Evolutionary conservation across 2,888 invertebrate species (phyloP), one percentile per base, ranked within the genome.

Genomic region (Torymus auratus): DNA sequence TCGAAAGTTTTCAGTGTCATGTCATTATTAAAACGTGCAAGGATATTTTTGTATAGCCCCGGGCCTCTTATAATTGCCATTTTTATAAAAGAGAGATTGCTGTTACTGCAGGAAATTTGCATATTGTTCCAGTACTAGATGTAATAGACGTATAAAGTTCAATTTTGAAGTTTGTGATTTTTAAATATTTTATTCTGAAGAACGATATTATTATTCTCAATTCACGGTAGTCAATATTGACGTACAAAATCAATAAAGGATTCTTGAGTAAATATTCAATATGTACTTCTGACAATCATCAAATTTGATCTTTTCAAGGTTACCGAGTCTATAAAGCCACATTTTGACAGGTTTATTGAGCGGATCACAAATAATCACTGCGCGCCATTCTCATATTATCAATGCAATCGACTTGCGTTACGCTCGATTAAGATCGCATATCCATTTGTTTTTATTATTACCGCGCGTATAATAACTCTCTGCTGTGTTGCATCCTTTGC

Each of bases 391-490:
- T 41, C 56, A n/a, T 41, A 64, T 41, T 64, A 64, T 64, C 64
- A 64, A 41, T 50, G n/a, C 41, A 20, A 28, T 23, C 55, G 64
- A 64, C 64, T 41, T 41, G 64, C 65, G 50, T 71, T 67, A 79
- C 72, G 65, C 50, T 78, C 60, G 74, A 77, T 58, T 74, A 70
- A 58, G 69, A 78, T 72, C 41, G 41, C 41, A 10, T 41, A 10
- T 41, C 7, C 78, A 79, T 56, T 68, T 55, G 62, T 69, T 71
- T 41, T 64, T 71, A 74, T 60, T 50, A 76, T 69, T 28, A 69
- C 28, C 56, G 68, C 23, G 20, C 23, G 23, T 23, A 56, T 56
- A 70, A 58, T 56, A 50, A 60, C 60, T 12, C 20, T 50, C 20
- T 14, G 50, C 14, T 41, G 7, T 41, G 7, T 41, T 41, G 41